Evolutionary conservation across 37 sponge, comb jelly and placozoan species (phyloP).

Genomic region (Eunapius fragilis): DNA sequence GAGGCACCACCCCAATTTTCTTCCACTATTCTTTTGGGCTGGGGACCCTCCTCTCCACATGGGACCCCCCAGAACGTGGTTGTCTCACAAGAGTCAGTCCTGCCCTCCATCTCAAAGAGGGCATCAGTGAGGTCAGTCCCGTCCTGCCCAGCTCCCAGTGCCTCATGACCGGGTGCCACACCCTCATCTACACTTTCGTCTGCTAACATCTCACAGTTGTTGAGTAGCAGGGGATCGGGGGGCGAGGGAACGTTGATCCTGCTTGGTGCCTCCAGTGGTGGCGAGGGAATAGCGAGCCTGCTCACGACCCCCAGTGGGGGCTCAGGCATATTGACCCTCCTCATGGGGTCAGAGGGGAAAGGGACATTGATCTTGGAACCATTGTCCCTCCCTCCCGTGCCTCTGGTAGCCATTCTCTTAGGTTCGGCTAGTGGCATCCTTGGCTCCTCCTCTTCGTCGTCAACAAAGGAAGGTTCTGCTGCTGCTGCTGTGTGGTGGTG

Average conservation of each 20-base stretch:
- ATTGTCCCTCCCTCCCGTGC: neutral
- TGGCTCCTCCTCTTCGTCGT: neutral
- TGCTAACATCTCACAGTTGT: slow-evolving; percentile 6
- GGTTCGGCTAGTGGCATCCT: neutral
- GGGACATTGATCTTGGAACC: neutral
- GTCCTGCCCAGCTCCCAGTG: neutral
- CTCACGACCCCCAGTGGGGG: neutral
- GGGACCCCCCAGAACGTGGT: slow-evolving; percentile 5
- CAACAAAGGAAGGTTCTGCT: neutral
- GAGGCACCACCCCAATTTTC: neutral
- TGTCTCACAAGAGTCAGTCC: slow-evolving; percentile 26
- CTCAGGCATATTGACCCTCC: neutral
- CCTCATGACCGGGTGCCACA: neutral
- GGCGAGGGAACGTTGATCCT: neutral
- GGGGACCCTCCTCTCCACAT: neutral
- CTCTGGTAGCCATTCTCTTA: neutral
- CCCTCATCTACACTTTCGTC: neutral
- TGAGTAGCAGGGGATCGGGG: neutral
- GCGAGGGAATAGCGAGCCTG: neutral
- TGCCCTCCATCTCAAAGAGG: slow-evolving; percentile 45
- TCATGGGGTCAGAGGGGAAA: neutral
- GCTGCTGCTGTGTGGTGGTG: neutral
- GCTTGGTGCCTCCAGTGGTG: neutral
- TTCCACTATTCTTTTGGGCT: neutral
- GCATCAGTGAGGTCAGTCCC: slow-evolving; percentile 42